Percentiles rank a stretch among this genome's conserved stretches.
Evolutionary conservation across 2,797 vertebrate genomes (phyloP).

Genomic region (Carcharodon carcharias): DNA sequence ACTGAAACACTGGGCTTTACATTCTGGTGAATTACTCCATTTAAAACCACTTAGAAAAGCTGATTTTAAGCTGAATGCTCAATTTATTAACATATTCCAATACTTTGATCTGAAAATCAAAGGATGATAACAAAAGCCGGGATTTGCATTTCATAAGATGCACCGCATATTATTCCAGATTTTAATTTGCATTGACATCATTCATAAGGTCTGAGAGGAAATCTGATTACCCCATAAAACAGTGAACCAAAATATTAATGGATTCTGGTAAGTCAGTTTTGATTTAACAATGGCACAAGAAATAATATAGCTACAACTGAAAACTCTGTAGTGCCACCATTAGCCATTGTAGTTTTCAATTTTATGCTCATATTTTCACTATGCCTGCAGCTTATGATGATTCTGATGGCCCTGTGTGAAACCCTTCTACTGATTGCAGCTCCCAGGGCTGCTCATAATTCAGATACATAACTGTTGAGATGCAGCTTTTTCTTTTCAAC

Average conservation of each 20-base stretch:
- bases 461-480: not conserved
- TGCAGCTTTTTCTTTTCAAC: not conserved
- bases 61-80: not conserved
- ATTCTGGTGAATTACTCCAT: not conserved
- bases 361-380: not conserved
- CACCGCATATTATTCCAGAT: not conserved
- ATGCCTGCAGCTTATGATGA: not conserved
- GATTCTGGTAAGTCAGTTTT: not conserved
- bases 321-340: not conserved
- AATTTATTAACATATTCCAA: not conserved
- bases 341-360: not conserved
- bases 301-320: not conserved
- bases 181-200: not conserved
- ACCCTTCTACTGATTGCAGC: not conserved
- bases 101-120: not conserved
- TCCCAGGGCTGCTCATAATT: not conserved
- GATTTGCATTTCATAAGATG: not conserved
- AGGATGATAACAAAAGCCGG: not conserved
- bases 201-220: not conserved
- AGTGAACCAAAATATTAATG: conserved; percentile 6
- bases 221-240: not conserved
- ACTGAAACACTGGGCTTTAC: not conserved
- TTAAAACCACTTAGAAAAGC: not conserved
- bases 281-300: not conserved
- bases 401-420: not conserved